Percentiles rank a stretch among this genome's conserved stretches.
These are phyloP conservation scores for Amphipoea lucens DNA, from an alignment of 2,888 invertebrate species.

Conservation along the genomic window DNA sequence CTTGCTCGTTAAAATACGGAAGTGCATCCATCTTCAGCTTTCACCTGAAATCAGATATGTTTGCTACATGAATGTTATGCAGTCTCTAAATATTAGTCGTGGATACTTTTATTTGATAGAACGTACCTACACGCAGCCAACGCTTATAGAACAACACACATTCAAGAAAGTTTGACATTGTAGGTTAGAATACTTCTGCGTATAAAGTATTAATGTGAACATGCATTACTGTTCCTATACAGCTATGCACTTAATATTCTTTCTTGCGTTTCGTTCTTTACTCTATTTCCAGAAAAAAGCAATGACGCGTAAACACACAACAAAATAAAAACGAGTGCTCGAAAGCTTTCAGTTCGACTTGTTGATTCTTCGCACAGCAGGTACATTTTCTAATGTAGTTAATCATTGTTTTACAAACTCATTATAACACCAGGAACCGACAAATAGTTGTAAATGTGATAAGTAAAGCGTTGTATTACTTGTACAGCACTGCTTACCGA, in stretches of 20 bases:
- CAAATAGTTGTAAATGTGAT: constrained; percentile 53
- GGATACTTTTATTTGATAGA: constrained; percentile 2
- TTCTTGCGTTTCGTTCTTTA: constrained; percentile 11
- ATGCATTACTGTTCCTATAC: neutral
- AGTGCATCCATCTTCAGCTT: constrained; percentile 39
- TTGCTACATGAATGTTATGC: neutral
- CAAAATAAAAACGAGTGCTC: constrained; percentile 26
- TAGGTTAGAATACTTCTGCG: neutral
- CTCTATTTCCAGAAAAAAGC: constrained; percentile 5
- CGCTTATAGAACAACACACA: neutral
- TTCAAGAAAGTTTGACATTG: constrained; percentile 1
- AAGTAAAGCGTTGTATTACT: constrained; percentile 50
- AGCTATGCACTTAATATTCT: neutral
- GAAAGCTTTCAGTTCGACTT: constrained; percentile 41
- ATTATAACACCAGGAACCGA: constrained; percentile 45
- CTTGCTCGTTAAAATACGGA: constrained; percentile 38
- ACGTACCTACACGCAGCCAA: neutral
- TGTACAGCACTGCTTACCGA: constrained; percentile 77
- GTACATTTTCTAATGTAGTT: neutral
- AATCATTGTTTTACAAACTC: constrained; percentile 43
- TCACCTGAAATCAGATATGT: constrained; percentile 16
- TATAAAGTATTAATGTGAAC: neutral
- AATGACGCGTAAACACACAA: constrained; percentile 20
- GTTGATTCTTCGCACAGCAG: constrained; percentile 51
- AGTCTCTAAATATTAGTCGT: constrained; percentile 2